Base-by-base conservation (phyloP, 2,888 invertebrate genomes). In the Onthophagus sagittarius region DNA sequence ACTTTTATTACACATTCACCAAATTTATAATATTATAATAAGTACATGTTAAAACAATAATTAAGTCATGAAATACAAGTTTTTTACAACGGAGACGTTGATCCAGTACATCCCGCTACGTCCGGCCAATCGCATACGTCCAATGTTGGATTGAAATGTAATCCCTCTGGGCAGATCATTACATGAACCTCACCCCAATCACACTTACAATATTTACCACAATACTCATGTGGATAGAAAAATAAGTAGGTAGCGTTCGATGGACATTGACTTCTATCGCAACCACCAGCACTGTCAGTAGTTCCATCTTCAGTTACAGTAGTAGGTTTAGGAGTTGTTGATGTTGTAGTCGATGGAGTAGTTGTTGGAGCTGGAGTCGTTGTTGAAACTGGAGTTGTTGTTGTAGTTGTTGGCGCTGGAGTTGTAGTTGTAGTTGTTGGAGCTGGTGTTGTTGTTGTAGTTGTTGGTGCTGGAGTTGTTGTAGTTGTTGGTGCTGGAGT, bases 401-500 rank as follows among this genome's bases (percentile, higher is more conserved):
- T n/a, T 1, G n/a, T n/a, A n/a, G 23, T 23, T 23, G 23, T 23
- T 3, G 23, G 23, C 3, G 1, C 3, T 23, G 1, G 23, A 23
- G 23, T 23, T 1, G 23, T 23, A 2, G 23, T 23, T 23, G 23
- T 23, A 23, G 23, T 23, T 23, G 23, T 23, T 2, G 5, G 23
- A 31, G 9, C 32, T 1, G 64, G 11, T 2, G 23, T 67, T 3
- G 67, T 67, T 1, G 67, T 1, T n/a, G 13, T 23, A 9, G 67
- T 67, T 3, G 67, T 67, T 1, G 67, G 0, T n/a, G 13, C 7
- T 2, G 67, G 15, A 15, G 67, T 67, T 9, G 53, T 69, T 31
- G 69, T 69, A 7, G 9, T 53, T 74, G 72, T 7, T 63, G 63
- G 63, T 63, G 1, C 11, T 63, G 1, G 6, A 63, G 63, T 63